Conservation (phyloP, 2,888 invertebrate species). For the Papilio protenor region DNA sequence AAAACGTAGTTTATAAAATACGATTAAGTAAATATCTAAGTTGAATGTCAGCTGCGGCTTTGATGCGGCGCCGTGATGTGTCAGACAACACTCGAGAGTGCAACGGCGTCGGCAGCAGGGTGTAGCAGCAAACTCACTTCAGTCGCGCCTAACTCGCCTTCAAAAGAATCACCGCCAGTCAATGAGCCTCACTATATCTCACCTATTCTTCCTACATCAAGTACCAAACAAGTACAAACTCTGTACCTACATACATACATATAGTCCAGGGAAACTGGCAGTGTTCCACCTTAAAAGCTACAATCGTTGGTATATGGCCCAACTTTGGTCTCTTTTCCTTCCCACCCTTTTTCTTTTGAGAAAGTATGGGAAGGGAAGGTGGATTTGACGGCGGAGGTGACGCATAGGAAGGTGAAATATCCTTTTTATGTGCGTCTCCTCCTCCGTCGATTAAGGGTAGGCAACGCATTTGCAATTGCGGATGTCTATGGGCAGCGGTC, state of each 20-base stretch:
- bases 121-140: constrained; percentile 76
- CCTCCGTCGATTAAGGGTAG: too few species aligned
- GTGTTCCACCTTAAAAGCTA: too few species aligned
- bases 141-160: constrained; percentile 62
- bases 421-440: too few species aligned
- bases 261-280: too few species aligned
- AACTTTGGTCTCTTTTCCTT: too few species aligned
- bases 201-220: constrained; percentile 18
- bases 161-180: constrained; percentile 61
- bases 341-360: too few species aligned
- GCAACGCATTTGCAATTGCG: too few species aligned
- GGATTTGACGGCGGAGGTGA: too few species aligned
- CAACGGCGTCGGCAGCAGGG: constrained; percentile 45
- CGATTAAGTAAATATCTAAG: constrained; percentile 57
- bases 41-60: constrained; percentile 62
- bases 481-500: too few species aligned
- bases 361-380: too few species aligned
- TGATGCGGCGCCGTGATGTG: constrained; percentile 74
- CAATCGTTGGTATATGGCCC: too few species aligned
- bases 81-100: constrained; percentile 69
- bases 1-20: neutral
- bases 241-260: neutral
- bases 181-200: constrained; percentile 46
- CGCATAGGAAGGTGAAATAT: too few species aligned
- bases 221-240: neutral